phyloP scores from a whole-genome alignment of 2,888 invertebrate genomes.

The Aphelenchoides bicaudatus region DNA sequence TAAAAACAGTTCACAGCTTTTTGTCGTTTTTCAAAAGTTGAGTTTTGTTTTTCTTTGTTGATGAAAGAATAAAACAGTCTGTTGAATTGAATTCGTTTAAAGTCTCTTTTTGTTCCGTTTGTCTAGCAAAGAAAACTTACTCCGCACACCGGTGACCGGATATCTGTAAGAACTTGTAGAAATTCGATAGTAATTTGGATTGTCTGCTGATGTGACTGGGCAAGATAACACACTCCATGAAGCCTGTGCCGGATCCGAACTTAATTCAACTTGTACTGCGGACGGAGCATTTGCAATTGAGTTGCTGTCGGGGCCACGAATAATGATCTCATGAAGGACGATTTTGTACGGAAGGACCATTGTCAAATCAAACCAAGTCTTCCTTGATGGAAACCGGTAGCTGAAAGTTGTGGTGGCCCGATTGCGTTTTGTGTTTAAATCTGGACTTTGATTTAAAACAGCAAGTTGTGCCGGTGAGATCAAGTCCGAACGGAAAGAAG shows the following conservation, averaged over 20 bases:
- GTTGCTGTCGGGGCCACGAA: conserved; percentile 62
- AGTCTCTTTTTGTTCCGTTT: too few species aligned
- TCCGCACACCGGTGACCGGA: conserved; percentile 55
- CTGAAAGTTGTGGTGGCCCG: conserved; percentile 74
- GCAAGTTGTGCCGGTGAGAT: conserved; percentile 69
- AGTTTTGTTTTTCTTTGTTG: too few species aligned
- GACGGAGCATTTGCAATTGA: conserved; percentile 71
- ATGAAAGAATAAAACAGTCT: too few species aligned
- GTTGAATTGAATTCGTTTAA: too few species aligned
- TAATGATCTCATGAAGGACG: conserved; percentile 78
- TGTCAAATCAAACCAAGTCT: conserved; percentile 74
- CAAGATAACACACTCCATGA: conserved; percentile 26
- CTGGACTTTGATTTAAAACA: not conserved
- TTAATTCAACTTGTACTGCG: conserved; percentile 43
- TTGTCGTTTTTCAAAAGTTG: too few species aligned
- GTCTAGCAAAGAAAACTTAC: too few species aligned
- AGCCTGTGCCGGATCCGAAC: conserved; percentile 29
- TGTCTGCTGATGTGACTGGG: conserved; percentile 20
- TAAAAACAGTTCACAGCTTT: too few species aligned
- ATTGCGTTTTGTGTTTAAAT: conserved; percentile 70
- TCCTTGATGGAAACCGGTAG: conserved; percentile 88
- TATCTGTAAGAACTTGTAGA: conserved; percentile 23
- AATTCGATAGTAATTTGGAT: conserved; percentile 30
- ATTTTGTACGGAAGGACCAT: conserved; percentile 83
- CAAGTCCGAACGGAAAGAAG: conserved; percentile 65